Conservation (phyloP, 2,113 vertebrate genomes). For the Geothlypis trichas region DNA sequence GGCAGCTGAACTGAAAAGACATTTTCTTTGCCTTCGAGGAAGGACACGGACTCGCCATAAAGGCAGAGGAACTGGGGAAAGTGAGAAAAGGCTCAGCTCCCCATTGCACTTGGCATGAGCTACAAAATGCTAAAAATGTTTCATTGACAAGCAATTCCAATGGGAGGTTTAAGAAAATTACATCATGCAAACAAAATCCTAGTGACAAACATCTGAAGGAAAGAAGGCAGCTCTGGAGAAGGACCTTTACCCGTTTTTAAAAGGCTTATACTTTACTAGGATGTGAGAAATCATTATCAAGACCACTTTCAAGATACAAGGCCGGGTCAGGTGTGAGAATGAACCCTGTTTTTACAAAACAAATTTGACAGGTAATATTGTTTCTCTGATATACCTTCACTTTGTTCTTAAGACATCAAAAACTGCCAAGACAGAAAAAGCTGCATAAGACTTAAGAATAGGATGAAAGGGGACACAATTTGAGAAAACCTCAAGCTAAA, state of each 20-base stretch:
- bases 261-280: not conserved
- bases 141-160: not conserved
- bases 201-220: not conserved
- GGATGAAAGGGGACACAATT: not conserved
- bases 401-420: not conserved
- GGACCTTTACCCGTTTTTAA: not conserved
- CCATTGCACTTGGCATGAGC: not conserved
- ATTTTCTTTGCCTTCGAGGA: constrained; percentile 27
- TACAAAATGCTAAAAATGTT: not conserved
- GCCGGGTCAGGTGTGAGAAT: not conserved
- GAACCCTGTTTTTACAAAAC: not conserved
- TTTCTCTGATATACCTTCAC: not conserved
- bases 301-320: not conserved
- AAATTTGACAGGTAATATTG: not conserved
- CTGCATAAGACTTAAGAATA: not conserved
- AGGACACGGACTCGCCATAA: not conserved
- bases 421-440: not conserved
- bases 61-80: not conserved
- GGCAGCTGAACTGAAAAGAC: constrained; percentile 27
- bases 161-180: not conserved
- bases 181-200: not conserved
- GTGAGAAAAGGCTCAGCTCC: not conserved
- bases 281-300: not conserved
- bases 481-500: constrained; percentile 21
- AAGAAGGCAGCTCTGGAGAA: not conserved